phyloP scores from a whole-genome alignment of 2,797 vertebrate species.

The Sebastes alutus region DNA sequence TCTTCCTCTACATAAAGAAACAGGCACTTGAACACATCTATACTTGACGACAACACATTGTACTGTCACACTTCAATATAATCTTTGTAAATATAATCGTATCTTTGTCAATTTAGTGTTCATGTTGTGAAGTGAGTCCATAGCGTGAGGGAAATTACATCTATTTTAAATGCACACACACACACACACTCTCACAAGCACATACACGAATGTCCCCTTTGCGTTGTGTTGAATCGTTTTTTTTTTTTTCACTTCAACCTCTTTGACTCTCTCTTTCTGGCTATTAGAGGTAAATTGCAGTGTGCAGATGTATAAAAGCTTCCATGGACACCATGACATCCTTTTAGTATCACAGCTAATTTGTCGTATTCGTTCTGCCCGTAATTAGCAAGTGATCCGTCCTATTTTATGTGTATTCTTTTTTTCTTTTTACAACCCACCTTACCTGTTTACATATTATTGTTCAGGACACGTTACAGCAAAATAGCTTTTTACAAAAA shows the following conservation, averaged over 20 bases:
- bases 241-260: constrained; percentile 41
- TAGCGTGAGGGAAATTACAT: constrained; percentile 3
- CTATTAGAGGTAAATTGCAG: constrained; percentile 61
- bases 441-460: constrained; percentile 63
- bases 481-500: constrained; percentile 53
- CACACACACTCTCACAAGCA: neutral
- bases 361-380: constrained; percentile 60
- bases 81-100: neutral
- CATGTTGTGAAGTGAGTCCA: neutral
- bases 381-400: constrained; percentile 72
- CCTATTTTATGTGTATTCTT: constrained; percentile 36
- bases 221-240: constrained; percentile 10
- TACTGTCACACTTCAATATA: neutral
- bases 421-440: constrained; percentile 13
- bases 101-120: neutral
- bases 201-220: constrained; percentile 1
- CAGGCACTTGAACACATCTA: too few species aligned
- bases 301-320: constrained; percentile 54
- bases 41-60: too few species aligned
- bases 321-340: constrained; percentile 53
- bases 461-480: constrained; percentile 44
- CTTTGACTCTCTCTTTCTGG: constrained; percentile 62
- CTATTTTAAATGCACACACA: constrained; percentile 2
- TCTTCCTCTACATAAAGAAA: neutral
- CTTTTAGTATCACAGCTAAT: constrained; percentile 71